Evolutionary conservation across 2,888 invertebrate genomes (phyloP), one percentile per base, ranked within the genome.

Genomic region (Acronicta psi): DNA sequence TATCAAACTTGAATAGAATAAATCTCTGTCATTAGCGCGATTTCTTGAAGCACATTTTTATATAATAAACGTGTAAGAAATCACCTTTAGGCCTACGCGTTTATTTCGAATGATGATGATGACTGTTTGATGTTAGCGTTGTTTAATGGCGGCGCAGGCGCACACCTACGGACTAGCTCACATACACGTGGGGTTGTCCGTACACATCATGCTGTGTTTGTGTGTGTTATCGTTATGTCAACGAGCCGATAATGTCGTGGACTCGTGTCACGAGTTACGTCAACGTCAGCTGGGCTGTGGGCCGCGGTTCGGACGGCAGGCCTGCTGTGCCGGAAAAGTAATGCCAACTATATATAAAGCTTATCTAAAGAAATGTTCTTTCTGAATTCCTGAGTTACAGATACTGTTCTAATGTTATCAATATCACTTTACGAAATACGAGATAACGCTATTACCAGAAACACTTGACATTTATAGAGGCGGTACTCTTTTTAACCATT

Each of bases 221-320:
- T 69, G 65, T 74, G 73, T 46, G 79, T 72, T 77, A 79, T 75
- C 69, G 66, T 70, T 70, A 65, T 75, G 68, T 77, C 75, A 70
- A 74, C 67, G 61, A 59, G 66, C 60, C 63, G 69, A 77, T 80
- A 76, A 73, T 75, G 71, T 70, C 62, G 60, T 55, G 63, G 69
- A 69, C 49, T 69, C 59, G 63, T 73, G 68, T 73, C 71, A 75
- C 73, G 73, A 75, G 70, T 79, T 75, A 83, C 83, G 83, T 83
- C 84, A 82, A 61, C 73, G 69, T 80, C 82, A 84, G 82, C 84
- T 84, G 82, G 69, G 20, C 43, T 43, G 56, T 50, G 55, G 56
- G 69, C 64, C 49, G 59, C n/a, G 18, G 36, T 42, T 46, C 56
- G 47, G 59, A 23, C 34, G 43, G 41, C 37, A 62, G 46, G 29